These are phyloP conservation scores for Coranthus polyacanthus DNA, from an alignment of 2,797 vertebrate species.

Conservation along the genomic window DNA sequence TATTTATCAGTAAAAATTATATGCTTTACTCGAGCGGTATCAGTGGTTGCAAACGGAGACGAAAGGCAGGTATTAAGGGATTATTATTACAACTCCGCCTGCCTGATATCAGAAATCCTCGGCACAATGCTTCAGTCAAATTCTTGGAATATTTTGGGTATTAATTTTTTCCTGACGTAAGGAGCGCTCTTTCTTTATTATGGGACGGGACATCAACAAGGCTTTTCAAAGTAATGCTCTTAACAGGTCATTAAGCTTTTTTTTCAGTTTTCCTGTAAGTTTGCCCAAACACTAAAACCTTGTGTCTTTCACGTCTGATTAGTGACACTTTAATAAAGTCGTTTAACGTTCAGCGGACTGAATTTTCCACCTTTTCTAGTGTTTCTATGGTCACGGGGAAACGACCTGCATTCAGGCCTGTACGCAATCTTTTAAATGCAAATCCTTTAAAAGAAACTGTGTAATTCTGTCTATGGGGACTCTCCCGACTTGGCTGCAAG, in stretches of 20 bases:
- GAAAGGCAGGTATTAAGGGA: neutral
- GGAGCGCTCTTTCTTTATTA: constrained; percentile 76
- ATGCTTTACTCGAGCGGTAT: neutral
- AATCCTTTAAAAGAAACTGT: constrained; percentile 92
- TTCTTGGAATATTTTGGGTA: constrained; percentile 81
- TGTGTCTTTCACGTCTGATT: constrained; percentile 96
- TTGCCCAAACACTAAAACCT: constrained; percentile 92
- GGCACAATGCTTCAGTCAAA: constrained; percentile 53
- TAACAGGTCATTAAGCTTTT: constrained; percentile 91
- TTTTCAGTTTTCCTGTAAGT: constrained; percentile 87
- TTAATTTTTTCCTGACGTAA: constrained; percentile 77
- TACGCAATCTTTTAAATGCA: constrained; percentile 95
- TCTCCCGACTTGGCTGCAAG: constrained; percentile 82
- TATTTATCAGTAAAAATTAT: constrained; percentile 15
- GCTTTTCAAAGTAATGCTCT: constrained; percentile 88
- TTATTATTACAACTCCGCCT: constrained; percentile 19
- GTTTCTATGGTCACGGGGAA: constrained; percentile 97
- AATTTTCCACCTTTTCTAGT: constrained; percentile 97
- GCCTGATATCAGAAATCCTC: constrained; percentile 20
- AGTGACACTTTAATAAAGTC: constrained; percentile 99
- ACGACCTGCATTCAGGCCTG: constrained; percentile 89
- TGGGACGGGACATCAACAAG: constrained; percentile 80
- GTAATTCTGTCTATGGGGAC: constrained; percentile 89
- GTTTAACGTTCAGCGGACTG: constrained; percentile 97
- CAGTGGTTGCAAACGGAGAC: neutral